phyloP scores from a whole-genome alignment of 2,113 vertebrate species.

The Hemiprocne comata region DNA sequence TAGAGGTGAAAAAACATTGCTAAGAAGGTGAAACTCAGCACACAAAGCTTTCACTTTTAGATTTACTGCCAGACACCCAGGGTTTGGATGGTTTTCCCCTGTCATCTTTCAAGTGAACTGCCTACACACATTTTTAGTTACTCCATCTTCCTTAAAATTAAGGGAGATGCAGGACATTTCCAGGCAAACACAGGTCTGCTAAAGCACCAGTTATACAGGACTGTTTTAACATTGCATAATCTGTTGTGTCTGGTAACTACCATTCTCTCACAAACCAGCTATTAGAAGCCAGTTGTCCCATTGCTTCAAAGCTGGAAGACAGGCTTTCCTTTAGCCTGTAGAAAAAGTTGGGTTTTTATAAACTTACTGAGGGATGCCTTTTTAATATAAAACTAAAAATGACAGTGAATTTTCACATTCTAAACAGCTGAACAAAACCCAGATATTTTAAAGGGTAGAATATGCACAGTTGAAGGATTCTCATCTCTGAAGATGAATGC shows the following conservation, averaged over 20 bases:
- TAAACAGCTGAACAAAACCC: background rate
- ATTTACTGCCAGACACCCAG: background rate
- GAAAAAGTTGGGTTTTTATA: background rate
- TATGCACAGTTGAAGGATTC: background rate
- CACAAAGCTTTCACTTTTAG: background rate
- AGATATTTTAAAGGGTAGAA: background rate
- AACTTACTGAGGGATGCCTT: background rate
- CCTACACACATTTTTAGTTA: background rate
- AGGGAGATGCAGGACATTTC: background rate
- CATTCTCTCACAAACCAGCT: background rate
- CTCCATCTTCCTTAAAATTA: background rate
- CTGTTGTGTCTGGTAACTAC: background rate
- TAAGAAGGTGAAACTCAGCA: background rate
- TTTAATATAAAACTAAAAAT: background rate
- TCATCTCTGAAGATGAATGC: background rate
- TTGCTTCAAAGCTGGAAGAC: background rate
- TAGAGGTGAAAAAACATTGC: background rate
- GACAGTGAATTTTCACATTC: background rate
- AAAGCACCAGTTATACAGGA: background rate
- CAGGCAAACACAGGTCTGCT: background rate
- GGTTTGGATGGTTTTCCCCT: background rate
- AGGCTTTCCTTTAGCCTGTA: background rate
- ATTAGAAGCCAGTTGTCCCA: background rate
- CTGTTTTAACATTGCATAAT: background rate
- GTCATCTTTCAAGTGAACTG: background rate